Evolutionary conservation across 1,140 invertebrate species (phyloP), one percentile per base, ranked within the genome.

Genomic region (Drosophila carrolli): DNA sequence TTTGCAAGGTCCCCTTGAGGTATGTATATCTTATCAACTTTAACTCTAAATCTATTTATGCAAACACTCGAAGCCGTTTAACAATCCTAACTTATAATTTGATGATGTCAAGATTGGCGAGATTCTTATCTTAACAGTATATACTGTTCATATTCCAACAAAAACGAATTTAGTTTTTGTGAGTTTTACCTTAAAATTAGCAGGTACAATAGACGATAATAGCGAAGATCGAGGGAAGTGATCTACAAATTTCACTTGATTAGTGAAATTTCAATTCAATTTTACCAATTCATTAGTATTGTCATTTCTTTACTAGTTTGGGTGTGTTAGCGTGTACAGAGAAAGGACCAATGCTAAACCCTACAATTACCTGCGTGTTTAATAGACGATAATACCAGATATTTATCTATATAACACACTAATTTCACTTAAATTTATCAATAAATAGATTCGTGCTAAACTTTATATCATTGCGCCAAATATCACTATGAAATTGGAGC

Each of bases 21-120:
- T 10, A 13, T 51, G 59, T 10, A 13, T 51, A 68, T 68, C 65
- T 68, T 66, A 68, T 68, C 65, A 37, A 13, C n/a, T n/a, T 43
- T 51, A 5, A 43, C 38, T n/a, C 35, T 19, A 11, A 53, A 46
- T 44, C 61, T 53, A 68, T 68, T 68, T 66, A 16, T 29, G 60
- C 14, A 50, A n/a, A 43, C 46, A 37, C 11, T 47, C 2, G 1
- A n/a, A 19, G 32, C 11, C 27, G 16, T 37, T 51, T 16, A 19
- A 44, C 27, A 54, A 48, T 59, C 43, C 37, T 6, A 9, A 23
- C 3, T 23, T 23, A 11, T 14, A 37, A 23, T 16, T 58, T 14
- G 41, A 47, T 43, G n/a, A 35, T 43, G 10, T 35, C 37, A 53
- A 32, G 38, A 41, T 38, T n/a, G 8, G 11, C 9, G 19, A 19